A percentile compares a stretch with the other conserved stretches of the same genome.
Conservation (phyloP, 2,113 vertebrate genomes). For the Daboia siamensis region DNA sequence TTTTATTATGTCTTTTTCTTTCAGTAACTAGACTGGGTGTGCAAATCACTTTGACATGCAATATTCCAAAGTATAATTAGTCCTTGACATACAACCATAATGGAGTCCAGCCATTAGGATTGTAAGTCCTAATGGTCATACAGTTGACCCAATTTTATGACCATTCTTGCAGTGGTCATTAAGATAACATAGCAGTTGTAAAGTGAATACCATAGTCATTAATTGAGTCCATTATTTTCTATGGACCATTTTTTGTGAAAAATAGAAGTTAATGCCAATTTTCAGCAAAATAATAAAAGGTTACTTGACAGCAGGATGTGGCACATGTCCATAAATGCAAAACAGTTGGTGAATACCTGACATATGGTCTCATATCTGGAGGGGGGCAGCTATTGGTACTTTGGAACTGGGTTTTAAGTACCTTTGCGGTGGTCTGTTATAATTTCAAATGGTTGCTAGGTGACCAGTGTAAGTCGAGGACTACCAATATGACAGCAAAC, state of each 20-base stretch:
- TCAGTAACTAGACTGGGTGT: not conserved
- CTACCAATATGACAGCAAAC: not conserved
- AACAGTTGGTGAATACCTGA: not conserved
- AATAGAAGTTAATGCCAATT: not conserved
- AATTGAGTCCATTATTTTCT: not conserved
- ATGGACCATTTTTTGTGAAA: not conserved
- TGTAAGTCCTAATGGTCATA: not conserved
- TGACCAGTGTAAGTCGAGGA: not conserved
- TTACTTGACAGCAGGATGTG: not conserved
- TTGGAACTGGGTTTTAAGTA: not conserved
- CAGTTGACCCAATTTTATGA: not conserved
- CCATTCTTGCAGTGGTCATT: not conserved
- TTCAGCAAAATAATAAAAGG: not conserved
- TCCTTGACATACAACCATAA: not conserved
- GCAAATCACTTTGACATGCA: not conserved
- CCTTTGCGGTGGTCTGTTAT: not conserved
- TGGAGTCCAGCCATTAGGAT: not conserved
- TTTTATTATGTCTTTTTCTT: not conserved
- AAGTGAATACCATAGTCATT: not conserved
- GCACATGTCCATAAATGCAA: not conserved
- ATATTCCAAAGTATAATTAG: not conserved
- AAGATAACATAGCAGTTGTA: not conserved
- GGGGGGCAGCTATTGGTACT: not conserved
- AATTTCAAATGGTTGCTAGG: not conserved
- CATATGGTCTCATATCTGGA: not conserved